These are phyloP conservation scores for Grammomys surdaster DNA, from an alignment of 2,113 vertebrate species.

Conservation along the genomic window DNA sequence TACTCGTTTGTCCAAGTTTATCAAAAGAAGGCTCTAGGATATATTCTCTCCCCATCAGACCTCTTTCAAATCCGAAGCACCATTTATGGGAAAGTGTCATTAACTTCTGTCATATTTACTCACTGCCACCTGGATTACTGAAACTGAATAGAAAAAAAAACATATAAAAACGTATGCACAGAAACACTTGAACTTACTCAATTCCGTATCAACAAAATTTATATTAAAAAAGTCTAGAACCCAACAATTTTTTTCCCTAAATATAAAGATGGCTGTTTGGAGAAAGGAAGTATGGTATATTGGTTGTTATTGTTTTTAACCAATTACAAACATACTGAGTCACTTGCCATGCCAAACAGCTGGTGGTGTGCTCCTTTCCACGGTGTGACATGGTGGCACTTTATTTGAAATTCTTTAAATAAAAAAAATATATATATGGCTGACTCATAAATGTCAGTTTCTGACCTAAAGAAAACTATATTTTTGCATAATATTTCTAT, in stretches of 20 bases:
- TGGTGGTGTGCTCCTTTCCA: slow-evolving; percentile 62
- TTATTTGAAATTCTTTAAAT: slow-evolving; percentile 85
- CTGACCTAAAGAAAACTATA: slow-evolving; percentile 89
- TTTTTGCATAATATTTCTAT: slow-evolving; percentile 89
- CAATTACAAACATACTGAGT: slow-evolving; percentile 75
- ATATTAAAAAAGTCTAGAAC: slow-evolving; percentile 87
- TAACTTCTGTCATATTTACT: slow-evolving; percentile 83
- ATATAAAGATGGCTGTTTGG: slow-evolving; percentile 89
- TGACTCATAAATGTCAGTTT: slow-evolving; percentile 88
- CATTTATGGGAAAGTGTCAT: slow-evolving; percentile 77
- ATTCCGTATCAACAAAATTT: slow-evolving; percentile 87
- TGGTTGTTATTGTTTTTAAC: slow-evolving; percentile 74
- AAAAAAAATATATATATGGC: slow-evolving; percentile 86
- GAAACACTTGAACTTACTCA: slow-evolving; percentile 85
- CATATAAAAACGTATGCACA: slow-evolving; percentile 85
- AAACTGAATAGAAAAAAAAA: slow-evolving; percentile 83
- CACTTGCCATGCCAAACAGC: slow-evolving; percentile 74
- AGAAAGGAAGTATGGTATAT: slow-evolving; percentile 84
- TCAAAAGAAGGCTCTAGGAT: slow-evolving; percentile 73
- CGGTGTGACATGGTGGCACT: slow-evolving; percentile 64
- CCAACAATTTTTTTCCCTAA: slow-evolving; percentile 79
- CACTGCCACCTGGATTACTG: slow-evolving; percentile 84
- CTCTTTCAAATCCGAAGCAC: slow-evolving; percentile 83
- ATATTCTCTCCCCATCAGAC: slow-evolving; percentile 17
- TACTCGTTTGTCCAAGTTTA: slow-evolving; percentile 67